A percentile compares a stretch with the other conserved stretches of the same genome.
Evolutionary conservation across 2,888 invertebrate genomes (phyloP).

Genomic region (Drosophila seclusa): DNA sequence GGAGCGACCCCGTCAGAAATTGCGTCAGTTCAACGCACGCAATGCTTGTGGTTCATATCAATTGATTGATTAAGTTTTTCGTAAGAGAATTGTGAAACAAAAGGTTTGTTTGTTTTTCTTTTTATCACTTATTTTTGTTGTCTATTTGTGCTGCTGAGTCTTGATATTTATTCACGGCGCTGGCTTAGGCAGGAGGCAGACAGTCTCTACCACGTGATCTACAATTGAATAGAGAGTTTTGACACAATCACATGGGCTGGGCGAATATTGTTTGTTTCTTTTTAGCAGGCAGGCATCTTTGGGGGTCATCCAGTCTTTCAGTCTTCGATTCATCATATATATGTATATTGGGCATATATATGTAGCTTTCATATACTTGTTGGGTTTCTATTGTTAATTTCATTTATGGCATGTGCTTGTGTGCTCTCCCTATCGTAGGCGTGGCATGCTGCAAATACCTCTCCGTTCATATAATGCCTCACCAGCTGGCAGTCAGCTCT

Average conservation of each 20-base stretch:
- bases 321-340: conserved; percentile 28
- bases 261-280: conserved; percentile 37
- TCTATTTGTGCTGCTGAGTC: conserved; percentile 43
- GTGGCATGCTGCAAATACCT: conserved; percentile 21
- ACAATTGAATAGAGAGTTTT: conserved; percentile 8
- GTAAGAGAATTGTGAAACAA: conserved; percentile 76
- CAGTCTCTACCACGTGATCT: conserved; percentile 17
- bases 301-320: conserved; percentile 39
- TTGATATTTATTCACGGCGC: conserved; percentile 6
- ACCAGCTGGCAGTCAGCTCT: conserved; percentile 37
- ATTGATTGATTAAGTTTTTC: conserved; percentile 67
- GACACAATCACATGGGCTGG: conserved; percentile 42
- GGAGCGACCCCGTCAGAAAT: conserved; percentile 54
- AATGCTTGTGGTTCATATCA: conserved; percentile 67
- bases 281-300: conserved; percentile 61
- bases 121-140: conserved; percentile 82
- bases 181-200: conserved; percentile 10
- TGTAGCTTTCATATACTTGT: conserved; percentile 27
- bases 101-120: conserved; percentile 56
- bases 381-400: conserved; percentile 66
- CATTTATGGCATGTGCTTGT: conserved; percentile 49
- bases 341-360: background rate
- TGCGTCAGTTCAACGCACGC: conserved; percentile 74
- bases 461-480: conserved; percentile 3
- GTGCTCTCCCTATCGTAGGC: conserved; percentile 6